Conservation (phyloP, 2,888 invertebrate species). For the Zelleria hepariella region DNA sequence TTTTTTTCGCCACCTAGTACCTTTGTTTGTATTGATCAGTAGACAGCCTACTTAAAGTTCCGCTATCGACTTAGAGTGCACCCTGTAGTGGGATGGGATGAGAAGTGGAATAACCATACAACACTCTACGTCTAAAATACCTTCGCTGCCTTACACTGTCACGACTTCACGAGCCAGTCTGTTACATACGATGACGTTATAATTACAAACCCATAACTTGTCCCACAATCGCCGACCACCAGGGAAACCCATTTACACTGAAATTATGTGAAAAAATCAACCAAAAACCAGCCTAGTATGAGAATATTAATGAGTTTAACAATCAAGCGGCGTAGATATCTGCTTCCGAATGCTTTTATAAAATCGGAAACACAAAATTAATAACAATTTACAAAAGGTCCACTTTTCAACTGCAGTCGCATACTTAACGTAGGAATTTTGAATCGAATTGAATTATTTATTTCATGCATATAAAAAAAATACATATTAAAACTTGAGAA, state of each 20-base stretch:
- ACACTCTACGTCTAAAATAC: too few species aligned
- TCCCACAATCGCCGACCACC: neutral
- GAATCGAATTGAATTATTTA: too few species aligned
- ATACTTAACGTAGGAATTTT: too few species aligned
- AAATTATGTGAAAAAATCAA: neutral
- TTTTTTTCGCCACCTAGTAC: too few species aligned
- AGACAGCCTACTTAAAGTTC: too few species aligned
- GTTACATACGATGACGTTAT: neutral
- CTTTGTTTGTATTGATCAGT: too few species aligned
- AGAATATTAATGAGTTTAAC: neutral
- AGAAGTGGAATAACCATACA: too few species aligned
- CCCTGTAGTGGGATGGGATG: too few species aligned
- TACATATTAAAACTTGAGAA: too few species aligned
- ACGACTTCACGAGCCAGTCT: neutral
- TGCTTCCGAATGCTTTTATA: neutral
- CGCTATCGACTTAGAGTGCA: too few species aligned
- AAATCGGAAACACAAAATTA: neutral
- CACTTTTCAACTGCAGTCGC: too few species aligned
- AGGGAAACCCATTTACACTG: neutral
- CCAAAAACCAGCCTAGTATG: neutral
- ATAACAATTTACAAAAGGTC: neutral
- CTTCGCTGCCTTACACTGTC: neutral
- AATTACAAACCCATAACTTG: neutral
- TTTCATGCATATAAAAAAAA: too few species aligned
- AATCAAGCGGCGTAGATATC: neutral